phyloP scores from a whole-genome alignment of 1,140 invertebrate species.

The Riptortus pedestris region DNA sequence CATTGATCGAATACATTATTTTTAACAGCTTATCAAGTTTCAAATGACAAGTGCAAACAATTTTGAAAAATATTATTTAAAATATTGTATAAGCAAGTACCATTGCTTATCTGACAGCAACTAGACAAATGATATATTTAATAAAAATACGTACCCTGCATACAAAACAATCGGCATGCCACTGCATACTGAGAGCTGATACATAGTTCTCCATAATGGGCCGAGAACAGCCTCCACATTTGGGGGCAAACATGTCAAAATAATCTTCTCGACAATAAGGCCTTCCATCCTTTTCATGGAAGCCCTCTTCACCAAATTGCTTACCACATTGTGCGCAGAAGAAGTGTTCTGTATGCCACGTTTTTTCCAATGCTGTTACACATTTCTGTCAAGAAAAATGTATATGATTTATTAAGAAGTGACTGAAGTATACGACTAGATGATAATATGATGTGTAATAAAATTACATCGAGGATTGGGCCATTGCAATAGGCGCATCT shows the following conservation, averaged over 20 bases:
- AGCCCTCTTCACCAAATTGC: conserved; percentile 92
- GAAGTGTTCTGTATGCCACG: conserved; percentile 99
- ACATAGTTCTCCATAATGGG: conserved; percentile 99
- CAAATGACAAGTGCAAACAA: no score
- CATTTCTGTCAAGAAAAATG: no score
- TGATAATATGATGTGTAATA: conserved; percentile 22
- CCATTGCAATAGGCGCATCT: conserved; percentile 97
- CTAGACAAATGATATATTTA: no score
- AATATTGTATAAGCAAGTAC: no score
- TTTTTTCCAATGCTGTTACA: conserved; percentile 94
- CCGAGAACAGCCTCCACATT: conserved; percentile 91
- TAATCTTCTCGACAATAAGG: conserved; percentile 93
- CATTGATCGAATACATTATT: no score
- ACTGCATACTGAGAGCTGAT: conserved; percentile 91
- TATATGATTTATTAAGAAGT: not conserved
- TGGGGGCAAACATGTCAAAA: conserved; percentile 97
- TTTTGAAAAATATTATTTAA: no score
- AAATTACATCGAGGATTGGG: conserved; percentile 88
- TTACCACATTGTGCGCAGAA: conserved; percentile 96
- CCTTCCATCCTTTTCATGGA: conserved; percentile 87
- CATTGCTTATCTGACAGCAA: no score
- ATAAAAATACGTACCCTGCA: conserved; percentile 78
- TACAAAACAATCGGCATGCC: conserved; percentile 99
- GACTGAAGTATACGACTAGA: conserved; percentile 36
- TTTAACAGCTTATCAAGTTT: no score